Evolutionary conservation across 35 echinoderm and acorn worm species (phyloP).

Genomic region (Heliocidaris erythrogramma): DNA sequence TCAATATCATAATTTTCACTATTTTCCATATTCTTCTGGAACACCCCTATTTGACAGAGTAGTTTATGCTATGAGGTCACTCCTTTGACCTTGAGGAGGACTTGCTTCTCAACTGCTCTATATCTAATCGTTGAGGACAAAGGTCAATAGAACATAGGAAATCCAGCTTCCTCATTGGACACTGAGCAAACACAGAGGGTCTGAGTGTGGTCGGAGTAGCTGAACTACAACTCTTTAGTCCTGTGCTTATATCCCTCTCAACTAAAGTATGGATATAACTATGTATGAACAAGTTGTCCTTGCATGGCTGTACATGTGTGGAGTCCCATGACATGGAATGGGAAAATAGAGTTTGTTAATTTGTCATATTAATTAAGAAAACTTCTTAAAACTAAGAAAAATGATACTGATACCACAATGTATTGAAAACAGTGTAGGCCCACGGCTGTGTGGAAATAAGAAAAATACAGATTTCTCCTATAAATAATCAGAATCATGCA

Average conservation of each 20-base stretch:
- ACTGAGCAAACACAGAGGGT: conserved; percentile 30
- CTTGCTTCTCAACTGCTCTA: not conserved
- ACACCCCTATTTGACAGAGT: not conserved
- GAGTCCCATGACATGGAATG: too few species aligned
- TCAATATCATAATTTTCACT: not conserved
- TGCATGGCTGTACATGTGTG: not conserved
- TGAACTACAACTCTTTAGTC: conserved; percentile 23
- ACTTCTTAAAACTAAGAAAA: too few species aligned
- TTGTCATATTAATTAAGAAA: too few species aligned
- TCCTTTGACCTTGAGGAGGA: conserved; percentile 31
- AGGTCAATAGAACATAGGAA: conserved; percentile 34
- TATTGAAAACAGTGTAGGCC: too few species aligned
- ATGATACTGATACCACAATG: too few species aligned
- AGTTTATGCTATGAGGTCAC: not conserved
- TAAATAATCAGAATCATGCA: too few species aligned
- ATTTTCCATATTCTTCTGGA: not conserved
- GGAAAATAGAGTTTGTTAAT: too few species aligned
- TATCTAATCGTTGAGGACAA: conserved; percentile 30
- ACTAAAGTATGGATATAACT: not conserved
- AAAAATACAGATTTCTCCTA: too few species aligned
- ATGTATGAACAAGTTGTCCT: conserved; percentile 17
- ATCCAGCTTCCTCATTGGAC: conserved; percentile 48
- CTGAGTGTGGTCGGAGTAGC: not conserved
- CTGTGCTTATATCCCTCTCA: not conserved
- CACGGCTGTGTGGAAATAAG: too few species aligned